Evolutionary conservation across 2,113 vertebrate genomes (phyloP), one percentile per base, ranked within the genome.

Genomic region (Tympanuchus pallidicinctus): DNA sequence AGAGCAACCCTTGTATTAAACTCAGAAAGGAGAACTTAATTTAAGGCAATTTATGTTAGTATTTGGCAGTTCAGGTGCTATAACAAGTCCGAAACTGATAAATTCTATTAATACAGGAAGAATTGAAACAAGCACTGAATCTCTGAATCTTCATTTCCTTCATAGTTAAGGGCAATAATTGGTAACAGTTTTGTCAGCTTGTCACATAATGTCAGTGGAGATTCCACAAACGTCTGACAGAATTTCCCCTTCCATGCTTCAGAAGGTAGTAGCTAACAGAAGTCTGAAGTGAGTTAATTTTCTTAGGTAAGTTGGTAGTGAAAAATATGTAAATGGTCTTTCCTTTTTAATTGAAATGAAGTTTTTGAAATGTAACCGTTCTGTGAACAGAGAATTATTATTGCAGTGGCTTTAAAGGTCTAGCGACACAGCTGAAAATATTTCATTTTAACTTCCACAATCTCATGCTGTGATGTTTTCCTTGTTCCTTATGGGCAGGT

Each of bases 391-490:
- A 69, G 18, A 95, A 89, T 89, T 95, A 65, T 45, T 87, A 77
- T 56, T 91, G 45, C 63, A 96, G 67, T 82, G 22, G 19, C 92
- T 96, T 94, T 74, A 95, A 97, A 96, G 12, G 36, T 83, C 79
- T 77, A 94, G 47, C 89, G 88, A 90, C 64, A 95, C 76, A 96
- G 38, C 32, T 92, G 76, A 96, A 97, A 95, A 96, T 90, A 96
- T 96, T 97, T 97, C 76, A 95, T 93, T 98, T 97, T 97, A 94
- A 92, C 66, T 97, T 97, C 94, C 66, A 96, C 73, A 8, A 11
- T 84, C 25, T 83, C 98, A 97, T 97, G 97, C 96, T 98, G 97
- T 95, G 96, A 96, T 97, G 96, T 97, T 98, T 97, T 97, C 94
- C 92, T 97, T 97, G 34, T 97, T 97, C 97, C 92, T 97, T 93